Base-by-base conservation (phyloP, 1,140 invertebrate genomes). In the Aporrectodea caliginosa region DNA sequence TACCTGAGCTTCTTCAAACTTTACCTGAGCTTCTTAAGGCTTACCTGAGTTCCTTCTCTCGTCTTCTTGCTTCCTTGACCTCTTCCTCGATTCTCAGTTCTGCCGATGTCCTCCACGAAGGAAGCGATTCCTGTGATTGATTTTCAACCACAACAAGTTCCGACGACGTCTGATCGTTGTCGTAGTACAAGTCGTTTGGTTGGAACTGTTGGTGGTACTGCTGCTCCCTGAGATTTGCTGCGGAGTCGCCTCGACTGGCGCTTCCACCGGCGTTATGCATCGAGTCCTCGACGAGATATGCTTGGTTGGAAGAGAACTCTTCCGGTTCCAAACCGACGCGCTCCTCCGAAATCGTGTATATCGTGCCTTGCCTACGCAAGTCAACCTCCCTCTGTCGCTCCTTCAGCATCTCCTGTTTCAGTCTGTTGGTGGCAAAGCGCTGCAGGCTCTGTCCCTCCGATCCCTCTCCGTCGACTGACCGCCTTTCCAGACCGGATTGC, bases 51-150 rank as follows among this genome's bases (percentile, higher is more conserved):
- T 76, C 75, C 35, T 76, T 35, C 29, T 76, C 75, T 29, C 75
- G 33, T 76, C 27, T 76, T 76, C 27, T 76, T 22, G 35, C 30
- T 58, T 76, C 75, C 27, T 29, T 35, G 29, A 76, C 35, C 35
- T 76, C 75, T 31, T 76, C 75, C 27, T 76, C 75, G 29, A 76
- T 76, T 76, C 75, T 76, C 34, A 29, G 27, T 16, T 76, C 75
- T 58, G 35, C 75, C 73, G 30, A 31, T 27, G 0, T 31, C 33
- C 34, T 74, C 73, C 22, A 30, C 34, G 30, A n/a, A 74, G 1
- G 73, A n/a, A n/a, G n/a, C n/a, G n/a, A n/a, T n/a, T n/a, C n/a
- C n/a, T n/a, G n/a, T n/a, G n/a, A n/a, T n/a, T n/a, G n/a, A n/a
- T 68, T 27, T 16, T 68, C 58, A 27, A 27, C 58, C 58, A 16